These are phyloP conservation scores for Drosophila nigromelanica DNA, from an alignment of 1,140 invertebrate species.

Conservation along the genomic window DNA sequence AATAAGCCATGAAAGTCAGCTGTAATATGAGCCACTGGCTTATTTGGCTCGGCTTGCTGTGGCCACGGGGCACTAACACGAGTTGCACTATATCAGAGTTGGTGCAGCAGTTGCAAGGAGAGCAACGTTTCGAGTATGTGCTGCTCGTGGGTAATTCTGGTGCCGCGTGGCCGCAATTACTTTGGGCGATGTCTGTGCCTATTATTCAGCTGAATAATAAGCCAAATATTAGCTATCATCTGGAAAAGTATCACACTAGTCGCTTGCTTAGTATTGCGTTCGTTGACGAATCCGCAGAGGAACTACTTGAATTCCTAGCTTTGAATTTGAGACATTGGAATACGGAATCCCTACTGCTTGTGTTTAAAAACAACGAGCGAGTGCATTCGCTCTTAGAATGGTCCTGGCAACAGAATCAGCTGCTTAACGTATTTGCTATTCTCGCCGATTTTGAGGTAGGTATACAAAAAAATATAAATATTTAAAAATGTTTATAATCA, in stretches of 20 bases:
- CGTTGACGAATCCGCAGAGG: constrained; percentile 13
- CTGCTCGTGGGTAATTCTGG: constrained; percentile 22
- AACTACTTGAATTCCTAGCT: constrained; percentile 26
- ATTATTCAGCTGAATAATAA: constrained; percentile 39
- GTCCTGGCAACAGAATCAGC: constrained; percentile 53
- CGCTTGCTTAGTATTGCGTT: constrained; percentile 44
- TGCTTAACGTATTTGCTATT: constrained; percentile 60
- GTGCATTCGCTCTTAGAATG: constrained; percentile 35
- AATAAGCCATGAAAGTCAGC: not conserved
- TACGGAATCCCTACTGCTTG: constrained; percentile 42
- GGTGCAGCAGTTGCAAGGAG: constrained; percentile 14
- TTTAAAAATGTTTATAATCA: not conserved
- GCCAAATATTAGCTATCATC: not conserved
- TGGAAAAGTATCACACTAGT: constrained; percentile 21
- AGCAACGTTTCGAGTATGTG: constrained; percentile 47
- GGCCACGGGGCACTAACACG: not conserved
- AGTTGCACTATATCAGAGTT: not conserved
- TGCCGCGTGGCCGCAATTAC: not conserved
- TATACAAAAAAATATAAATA: not conserved
- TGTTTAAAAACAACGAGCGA: constrained; percentile 6
- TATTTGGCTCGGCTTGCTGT: constrained; percentile 10
- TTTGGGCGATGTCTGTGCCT: constrained; percentile 40
- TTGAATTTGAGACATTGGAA: constrained; percentile 39
- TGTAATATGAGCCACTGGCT: constrained; percentile 34
- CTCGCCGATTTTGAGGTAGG: constrained; percentile 56